Evolutionary conservation across 1,140 invertebrate species (phyloP).

Genomic region (Drosophila elegans): DNA sequence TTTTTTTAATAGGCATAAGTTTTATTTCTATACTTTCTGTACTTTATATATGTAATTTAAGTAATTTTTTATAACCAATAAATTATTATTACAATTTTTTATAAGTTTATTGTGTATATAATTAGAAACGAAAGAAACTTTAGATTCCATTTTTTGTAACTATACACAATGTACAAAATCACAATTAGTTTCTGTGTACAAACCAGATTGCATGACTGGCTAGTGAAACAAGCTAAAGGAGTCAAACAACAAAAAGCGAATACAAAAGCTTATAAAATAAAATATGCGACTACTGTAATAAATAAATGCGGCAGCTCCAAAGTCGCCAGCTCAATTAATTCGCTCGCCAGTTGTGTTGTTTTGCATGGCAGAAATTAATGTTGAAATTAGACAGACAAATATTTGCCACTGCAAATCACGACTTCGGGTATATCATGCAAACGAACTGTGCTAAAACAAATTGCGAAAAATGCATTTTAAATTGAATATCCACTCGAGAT

Average conservation of each 20-base stretch:
- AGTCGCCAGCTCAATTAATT: conserved; percentile 69
- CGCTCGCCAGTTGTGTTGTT: conserved; percentile 49
- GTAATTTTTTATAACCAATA: no score
- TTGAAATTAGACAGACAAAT: conserved; percentile 72
- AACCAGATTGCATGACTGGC: conserved; percentile 48
- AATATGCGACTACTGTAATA: conserved; percentile 63
- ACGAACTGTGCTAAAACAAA: conserved; percentile 67
- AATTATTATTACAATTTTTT: no score
- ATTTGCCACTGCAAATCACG: conserved; percentile 80
- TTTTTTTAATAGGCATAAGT: no score
- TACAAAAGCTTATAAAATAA: conserved; percentile 73
- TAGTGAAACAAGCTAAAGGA: conserved; percentile 39
- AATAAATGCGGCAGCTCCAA: conserved; percentile 66
- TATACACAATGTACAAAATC: neutral
- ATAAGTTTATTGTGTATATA: no score
- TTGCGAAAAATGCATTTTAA: conserved; percentile 77
- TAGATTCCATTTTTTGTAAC: no score
- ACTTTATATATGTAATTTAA: no score
- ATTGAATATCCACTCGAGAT: conserved; percentile 59
- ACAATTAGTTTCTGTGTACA: conserved; percentile 17
- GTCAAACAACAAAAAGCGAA: conserved; percentile 14
- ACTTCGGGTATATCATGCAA: conserved; percentile 69
- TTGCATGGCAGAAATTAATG: conserved; percentile 70
- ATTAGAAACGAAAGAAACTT: no score
- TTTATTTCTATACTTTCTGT: no score